Evolutionary conservation across 2,797 vertebrate species (phyloP).

Genomic region (Jordanella pulchra): DNA sequence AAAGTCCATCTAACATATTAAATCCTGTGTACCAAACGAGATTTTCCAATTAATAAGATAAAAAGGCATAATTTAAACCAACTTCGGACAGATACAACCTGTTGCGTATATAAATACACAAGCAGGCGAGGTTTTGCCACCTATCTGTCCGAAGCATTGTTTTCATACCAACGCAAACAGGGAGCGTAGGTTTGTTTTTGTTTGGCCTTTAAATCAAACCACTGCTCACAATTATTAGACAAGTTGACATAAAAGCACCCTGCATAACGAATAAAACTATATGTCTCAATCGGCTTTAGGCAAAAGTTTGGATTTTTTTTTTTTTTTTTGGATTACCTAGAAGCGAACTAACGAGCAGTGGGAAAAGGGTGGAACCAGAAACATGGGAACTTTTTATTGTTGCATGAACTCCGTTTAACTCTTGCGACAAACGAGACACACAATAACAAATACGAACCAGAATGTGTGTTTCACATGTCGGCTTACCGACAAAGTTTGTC

Average conservation of each 20-base stretch:
- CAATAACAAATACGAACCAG: not conserved
- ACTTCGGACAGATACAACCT: constrained; percentile 1
- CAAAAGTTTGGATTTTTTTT: not conserved
- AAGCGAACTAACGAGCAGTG: constrained; percentile 45
- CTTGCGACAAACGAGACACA: constrained; percentile 2
- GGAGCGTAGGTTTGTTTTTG: not conserved
- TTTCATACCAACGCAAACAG: constrained; percentile 35
- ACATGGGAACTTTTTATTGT: constrained; percentile 56
- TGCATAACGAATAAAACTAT: not conserved
- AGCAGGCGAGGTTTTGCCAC: not conserved
- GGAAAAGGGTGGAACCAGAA: constrained; percentile 58
- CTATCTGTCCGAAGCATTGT: constrained; percentile 36
- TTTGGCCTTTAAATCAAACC: not conserved
- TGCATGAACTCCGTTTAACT: constrained; percentile 18
- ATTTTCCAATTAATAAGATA: not conserved
- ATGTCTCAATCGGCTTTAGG: not conserved
- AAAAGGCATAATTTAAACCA: constrained; percentile 15
- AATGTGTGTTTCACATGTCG: not conserved
- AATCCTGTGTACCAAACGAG: constrained; percentile 2
- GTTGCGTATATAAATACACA: not conserved
- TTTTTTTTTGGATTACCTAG: too few species aligned
- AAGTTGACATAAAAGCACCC: too few species aligned
- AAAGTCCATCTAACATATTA: not conserved
- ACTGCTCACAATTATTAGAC: not conserved
- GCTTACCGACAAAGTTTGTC: not conserved